phyloP scores from a whole-genome alignment of 2,797 vertebrate species.

The Propithecus perrieri region DNA sequence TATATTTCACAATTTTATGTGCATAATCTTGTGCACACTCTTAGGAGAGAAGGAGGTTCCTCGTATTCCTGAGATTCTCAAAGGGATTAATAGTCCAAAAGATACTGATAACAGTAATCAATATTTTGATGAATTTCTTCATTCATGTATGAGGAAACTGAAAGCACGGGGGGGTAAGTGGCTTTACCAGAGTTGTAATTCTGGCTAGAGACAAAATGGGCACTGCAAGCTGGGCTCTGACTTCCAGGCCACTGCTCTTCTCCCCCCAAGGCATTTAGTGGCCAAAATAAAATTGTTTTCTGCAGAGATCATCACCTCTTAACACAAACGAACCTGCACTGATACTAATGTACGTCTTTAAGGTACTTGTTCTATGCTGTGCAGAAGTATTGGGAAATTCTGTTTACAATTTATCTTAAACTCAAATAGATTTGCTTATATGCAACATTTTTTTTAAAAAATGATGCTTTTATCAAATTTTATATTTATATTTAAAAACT shows the following conservation, averaged over 20 bases:
- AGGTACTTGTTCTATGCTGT: background rate
- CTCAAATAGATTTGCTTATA: background rate
- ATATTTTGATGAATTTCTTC: background rate
- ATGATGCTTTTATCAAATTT: background rate
- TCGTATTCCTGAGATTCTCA: background rate
- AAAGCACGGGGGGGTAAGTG: background rate
- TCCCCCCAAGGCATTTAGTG: background rate
- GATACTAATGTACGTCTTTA: background rate
- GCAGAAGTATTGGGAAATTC: background rate
- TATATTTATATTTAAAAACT: background rate
- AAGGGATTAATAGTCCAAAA: background rate
- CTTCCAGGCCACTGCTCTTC: background rate
- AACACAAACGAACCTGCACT: background rate
- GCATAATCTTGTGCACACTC: background rate
- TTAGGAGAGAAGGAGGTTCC: background rate
- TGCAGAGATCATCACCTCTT: background rate
- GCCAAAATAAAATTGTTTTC: background rate
- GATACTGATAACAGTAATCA: background rate
- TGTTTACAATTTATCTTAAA: background rate
- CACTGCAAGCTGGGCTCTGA: background rate
- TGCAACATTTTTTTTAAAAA: background rate
- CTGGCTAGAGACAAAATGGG: background rate
- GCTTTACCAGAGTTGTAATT: background rate
- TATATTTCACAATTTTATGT: background rate
- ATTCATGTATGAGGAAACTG: background rate